Base-by-base conservation (phyloP, 2,797 vertebrate genomes). In the Neosalanx taihuensis region DNA sequence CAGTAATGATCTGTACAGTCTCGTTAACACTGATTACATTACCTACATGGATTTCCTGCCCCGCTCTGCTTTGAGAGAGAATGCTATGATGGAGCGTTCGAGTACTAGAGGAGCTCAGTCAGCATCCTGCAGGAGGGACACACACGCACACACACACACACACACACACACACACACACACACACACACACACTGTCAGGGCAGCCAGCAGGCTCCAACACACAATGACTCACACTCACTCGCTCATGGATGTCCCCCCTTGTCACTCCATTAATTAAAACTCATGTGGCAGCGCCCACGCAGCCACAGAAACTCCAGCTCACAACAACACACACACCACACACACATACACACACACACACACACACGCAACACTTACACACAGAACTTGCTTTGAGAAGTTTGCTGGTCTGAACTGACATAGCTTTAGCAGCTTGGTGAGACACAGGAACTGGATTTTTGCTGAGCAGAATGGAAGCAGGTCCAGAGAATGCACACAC, bases 1-100 rank as follows among this genome's bases (percentile, higher is more conserved):
- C 30, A 30, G 62, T 71, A 58, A 70, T 71, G 33, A 67, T 73
- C 61, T 70, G 18, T 51, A 68, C 29, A 64, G 57, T 68, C 66
- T 37, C 53, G 68, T 76, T 60, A 68, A 33, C 57, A 26, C 17
- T 29, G 49, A 70, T 70, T 57, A 75, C 31, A 58, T n/a, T 4
- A n/a, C 15, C 26, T 33, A 41, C 64, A 58, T 70, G 41, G 65
- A 30, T 30, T 30, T 18, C 26, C 23, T 67, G 65, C 65, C 18
- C 12, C 0, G 64, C 23, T 20, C 35, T 49, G 64, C 64, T 65
- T 6, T 41, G 64, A 20, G 13, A n/a, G 41, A 37, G 63, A n/a
- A 20, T 35, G 20, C 4, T 20, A 20, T 66, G 64, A 41, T 26
- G 17, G 64, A 51, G 30, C 9, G 12, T 12, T 29, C 26, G 29